Evolutionary conservation across 2,113 vertebrate genomes (phyloP).

Genomic region (Paraplagusia blochii): DNA sequence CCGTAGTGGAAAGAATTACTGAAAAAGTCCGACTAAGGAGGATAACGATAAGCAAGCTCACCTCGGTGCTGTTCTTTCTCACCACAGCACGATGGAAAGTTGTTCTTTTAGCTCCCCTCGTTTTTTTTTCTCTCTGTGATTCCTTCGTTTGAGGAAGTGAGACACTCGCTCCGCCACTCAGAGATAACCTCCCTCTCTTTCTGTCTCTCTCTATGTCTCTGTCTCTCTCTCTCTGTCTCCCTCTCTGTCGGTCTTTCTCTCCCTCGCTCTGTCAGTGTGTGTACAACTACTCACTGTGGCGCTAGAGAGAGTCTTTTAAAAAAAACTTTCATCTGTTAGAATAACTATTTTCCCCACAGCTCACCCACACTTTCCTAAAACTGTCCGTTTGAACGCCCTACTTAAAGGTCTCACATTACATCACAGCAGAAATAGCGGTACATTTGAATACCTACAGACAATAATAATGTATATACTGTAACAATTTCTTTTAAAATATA

Average conservation of each 20-base stretch:
- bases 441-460: no score
- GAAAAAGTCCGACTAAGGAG: not conserved
- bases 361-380: no score
- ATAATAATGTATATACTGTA: no score
- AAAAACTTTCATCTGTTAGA: slow-evolving; percentile 8
- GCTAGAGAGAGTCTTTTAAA: slow-evolving; percentile 1
- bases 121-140: slow-evolving; percentile 54
- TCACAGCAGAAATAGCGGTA: no score
- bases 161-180: slow-evolving; percentile 51
- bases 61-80: slow-evolving; percentile 18
- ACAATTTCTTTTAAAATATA: no score
- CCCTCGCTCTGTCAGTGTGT: not conserved
- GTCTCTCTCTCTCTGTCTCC: slow-evolving; percentile 27
- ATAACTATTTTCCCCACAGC: not conserved
- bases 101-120: slow-evolving; percentile 35
- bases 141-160: slow-evolving; percentile 70
- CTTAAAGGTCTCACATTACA: no score
- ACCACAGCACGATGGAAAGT: slow-evolving; percentile 18
- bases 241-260: not conserved
- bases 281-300: no score
- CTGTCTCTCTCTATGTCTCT: slow-evolving; percentile 31
- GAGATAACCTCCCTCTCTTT: slow-evolving; percentile 29
- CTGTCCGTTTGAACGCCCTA: no score
- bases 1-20: not conserved
- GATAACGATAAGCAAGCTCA: slow-evolving; percentile 26